phyloP scores from a whole-genome alignment of 2,888 invertebrate species.

The Eupithecia pulchellata region DNA sequence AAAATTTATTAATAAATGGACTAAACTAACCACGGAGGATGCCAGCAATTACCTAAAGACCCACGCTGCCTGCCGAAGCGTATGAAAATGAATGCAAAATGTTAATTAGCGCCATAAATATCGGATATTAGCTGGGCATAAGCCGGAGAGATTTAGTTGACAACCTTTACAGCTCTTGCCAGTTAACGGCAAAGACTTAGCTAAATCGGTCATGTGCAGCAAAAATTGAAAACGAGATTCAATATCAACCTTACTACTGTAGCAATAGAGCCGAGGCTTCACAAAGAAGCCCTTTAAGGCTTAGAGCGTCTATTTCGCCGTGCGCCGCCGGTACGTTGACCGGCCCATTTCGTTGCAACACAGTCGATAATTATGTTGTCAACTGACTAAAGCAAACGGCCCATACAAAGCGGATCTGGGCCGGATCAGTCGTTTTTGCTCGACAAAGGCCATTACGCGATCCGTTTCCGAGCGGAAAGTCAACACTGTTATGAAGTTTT shows the following conservation, averaged over 20 bases:
- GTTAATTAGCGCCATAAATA: conserved; percentile 25
- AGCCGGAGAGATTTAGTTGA: conserved; percentile 35
- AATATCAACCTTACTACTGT: conserved; percentile 35
- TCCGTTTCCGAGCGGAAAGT: conserved; percentile 77
- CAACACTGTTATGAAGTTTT: conserved; percentile 82
- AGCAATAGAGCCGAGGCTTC: conserved; percentile 30
- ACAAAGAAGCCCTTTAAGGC: conserved; percentile 54
- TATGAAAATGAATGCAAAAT: conserved; percentile 24
- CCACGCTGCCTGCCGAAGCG: conserved; percentile 6
- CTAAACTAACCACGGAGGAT: conserved; percentile 2
- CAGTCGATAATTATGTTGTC: conserved; percentile 80
- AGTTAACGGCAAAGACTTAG: conserved; percentile 37
- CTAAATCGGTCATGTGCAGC: conserved; percentile 40
- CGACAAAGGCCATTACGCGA: conserved; percentile 81
- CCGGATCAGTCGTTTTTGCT: conserved; percentile 81
- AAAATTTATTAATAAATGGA: conserved; percentile 10
- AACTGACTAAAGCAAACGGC: conserved; percentile 76
- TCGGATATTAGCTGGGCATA: conserved; percentile 24
- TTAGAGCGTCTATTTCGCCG: conserved; percentile 62
- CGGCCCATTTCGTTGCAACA: conserved; percentile 66
- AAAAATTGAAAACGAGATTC: conserved; percentile 34
- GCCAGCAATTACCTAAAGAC: conserved; percentile 13
- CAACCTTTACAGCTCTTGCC: conserved; percentile 34
- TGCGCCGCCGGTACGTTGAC: conserved; percentile 61
- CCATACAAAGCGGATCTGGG: conserved; percentile 77